phyloP scores from a whole-genome alignment of 2,888 invertebrate species.

The Conops quadrifasciatus region DNA sequence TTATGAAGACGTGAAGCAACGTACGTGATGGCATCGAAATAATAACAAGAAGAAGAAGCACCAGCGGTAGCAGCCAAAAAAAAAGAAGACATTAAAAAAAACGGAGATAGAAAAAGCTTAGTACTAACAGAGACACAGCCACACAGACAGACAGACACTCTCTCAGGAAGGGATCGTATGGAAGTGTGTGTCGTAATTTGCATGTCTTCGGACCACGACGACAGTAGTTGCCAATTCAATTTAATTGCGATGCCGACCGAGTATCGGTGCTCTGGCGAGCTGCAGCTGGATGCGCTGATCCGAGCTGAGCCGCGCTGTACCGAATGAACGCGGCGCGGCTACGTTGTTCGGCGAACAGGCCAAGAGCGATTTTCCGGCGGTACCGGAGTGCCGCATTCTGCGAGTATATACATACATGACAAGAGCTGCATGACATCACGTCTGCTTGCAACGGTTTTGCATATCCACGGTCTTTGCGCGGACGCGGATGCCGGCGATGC shows the following conservation, averaged over 20 bases:
- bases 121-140: too few species aligned
- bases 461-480: slow-evolving; percentile 8
- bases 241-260: slow-evolving; percentile 1
- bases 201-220: slow-evolving; percentile 37
- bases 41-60: neutral
- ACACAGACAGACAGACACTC: neutral
- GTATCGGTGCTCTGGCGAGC: too few species aligned
- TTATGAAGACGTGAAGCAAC: neutral
- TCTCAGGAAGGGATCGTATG: slow-evolving; percentile 16
- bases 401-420: too few species aligned
- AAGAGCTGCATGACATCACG: slow-evolving; percentile 54
- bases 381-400: slow-evolving; percentile 37
- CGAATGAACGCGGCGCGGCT: too few species aligned
- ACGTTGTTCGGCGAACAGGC: neutral
- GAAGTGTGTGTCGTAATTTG: slow-evolving; percentile 42
- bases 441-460: slow-evolving; percentile 40
- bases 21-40: neutral
- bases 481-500: slow-evolving; percentile 14
- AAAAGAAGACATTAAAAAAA: neutral
- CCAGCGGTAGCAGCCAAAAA: neutral
- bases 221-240: slow-evolving; percentile 25
- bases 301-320: too few species aligned
- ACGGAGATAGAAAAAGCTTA: too few species aligned
- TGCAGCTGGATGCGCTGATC: too few species aligned
- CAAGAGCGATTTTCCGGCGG: neutral